A percentile compares a stretch with the other conserved stretches of the same genome.
Conservation (phyloP, 2,797 vertebrate species). For the Cyprinella venusta region DNA sequence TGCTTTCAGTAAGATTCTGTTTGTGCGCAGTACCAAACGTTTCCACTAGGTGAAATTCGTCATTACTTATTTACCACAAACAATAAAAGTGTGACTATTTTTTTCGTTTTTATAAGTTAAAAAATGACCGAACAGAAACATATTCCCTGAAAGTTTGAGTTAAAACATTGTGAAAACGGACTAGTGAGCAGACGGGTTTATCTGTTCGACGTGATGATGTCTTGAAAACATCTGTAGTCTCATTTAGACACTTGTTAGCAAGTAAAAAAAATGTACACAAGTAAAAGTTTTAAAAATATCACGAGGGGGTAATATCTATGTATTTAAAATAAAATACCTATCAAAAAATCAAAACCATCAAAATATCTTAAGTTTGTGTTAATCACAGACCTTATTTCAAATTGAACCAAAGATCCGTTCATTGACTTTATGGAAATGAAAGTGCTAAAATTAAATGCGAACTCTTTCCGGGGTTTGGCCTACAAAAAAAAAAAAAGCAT, state of each 20-base stretch:
- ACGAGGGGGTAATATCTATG: not conserved
- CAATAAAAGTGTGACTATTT: no score
- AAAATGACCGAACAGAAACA: no score
- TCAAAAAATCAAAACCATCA: not conserved
- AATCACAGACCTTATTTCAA: not conserved
- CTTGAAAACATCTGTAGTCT: not conserved
- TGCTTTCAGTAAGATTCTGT: no score
- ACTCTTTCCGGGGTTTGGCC: not conserved
- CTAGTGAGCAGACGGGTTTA: not conserved
- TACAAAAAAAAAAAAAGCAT: not conserved
- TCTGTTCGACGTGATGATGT: not conserved
- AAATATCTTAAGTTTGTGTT: not conserved
- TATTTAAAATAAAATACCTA: not conserved
- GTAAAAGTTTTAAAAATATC: not conserved
- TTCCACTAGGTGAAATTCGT: no score
- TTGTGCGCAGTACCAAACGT: no score
- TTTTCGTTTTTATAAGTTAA: no score
- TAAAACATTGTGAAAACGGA: not conserved
- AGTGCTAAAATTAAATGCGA: not conserved
- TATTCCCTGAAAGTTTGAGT: not conserved
- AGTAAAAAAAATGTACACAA: not conserved
- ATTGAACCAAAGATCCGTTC: not conserved
- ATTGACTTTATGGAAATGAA: not conserved
- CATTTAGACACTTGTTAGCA: not conserved
- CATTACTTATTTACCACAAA: no score